Conservation (phyloP, 2,113 vertebrate genomes). For the Anguilla rostrata region DNA sequence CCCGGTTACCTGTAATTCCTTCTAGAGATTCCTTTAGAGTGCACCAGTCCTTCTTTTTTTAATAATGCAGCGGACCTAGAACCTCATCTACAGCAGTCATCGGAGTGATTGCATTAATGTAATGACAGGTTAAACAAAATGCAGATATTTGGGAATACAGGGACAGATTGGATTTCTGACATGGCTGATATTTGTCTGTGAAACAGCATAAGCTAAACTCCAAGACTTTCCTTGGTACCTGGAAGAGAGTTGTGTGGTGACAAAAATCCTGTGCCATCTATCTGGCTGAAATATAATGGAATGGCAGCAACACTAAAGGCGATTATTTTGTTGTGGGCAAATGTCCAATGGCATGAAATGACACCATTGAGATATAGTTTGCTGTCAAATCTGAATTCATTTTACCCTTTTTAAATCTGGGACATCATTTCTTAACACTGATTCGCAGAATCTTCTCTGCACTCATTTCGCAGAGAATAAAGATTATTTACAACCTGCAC, state of each 20-base stretch:
- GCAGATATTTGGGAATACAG: neutral
- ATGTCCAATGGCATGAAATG: neutral
- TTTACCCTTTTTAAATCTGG: neutral
- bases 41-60: too few relatives aligned
- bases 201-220: neutral
- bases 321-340: neutral
- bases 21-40: neutral
- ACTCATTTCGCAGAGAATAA: slow-evolving; percentile 57
- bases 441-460: slow-evolving; percentile 17
- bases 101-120: neutral
- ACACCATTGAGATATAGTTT: neutral
- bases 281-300: neutral
- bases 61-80: neutral
- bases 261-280: neutral
- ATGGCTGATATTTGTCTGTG: neutral
- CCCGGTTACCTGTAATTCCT: neutral
- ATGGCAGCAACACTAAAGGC: neutral
- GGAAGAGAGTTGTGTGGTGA: neutral
- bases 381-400: neutral
- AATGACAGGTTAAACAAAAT: neutral
- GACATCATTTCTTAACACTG: neutral
- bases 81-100: neutral
- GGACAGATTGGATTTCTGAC: neutral
- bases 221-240: neutral
- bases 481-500: slow-evolving; percentile 71